Evolutionary conservation across 1,140 invertebrate genomes (phyloP).

Genomic region (Carposina sasakii): DNA sequence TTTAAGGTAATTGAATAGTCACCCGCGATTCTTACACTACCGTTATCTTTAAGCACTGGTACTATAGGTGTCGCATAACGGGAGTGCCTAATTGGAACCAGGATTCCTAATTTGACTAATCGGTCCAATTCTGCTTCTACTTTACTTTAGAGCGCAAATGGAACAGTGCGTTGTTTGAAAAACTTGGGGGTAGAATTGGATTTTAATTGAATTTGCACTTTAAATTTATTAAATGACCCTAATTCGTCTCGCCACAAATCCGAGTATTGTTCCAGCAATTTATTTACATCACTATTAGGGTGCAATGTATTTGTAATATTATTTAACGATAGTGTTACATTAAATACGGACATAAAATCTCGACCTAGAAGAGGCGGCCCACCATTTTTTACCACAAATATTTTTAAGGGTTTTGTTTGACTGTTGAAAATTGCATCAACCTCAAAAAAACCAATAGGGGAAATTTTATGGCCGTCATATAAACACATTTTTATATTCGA

Average conservation of each 20-base stretch:
- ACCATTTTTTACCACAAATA: slow-evolving; percentile 12
- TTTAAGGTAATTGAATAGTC: slow-evolving; percentile 31
- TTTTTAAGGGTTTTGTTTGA: neutral
- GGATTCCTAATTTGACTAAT: slow-evolving; percentile 25
- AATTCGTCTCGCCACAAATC: slow-evolving; percentile 26
- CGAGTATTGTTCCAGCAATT: slow-evolving; percentile 15
- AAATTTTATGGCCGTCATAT: neutral
- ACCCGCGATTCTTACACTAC: slow-evolving; percentile 25
- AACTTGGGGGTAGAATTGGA: slow-evolving; percentile 20
- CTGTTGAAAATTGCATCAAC: neutral
- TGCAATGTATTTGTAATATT: too few species aligned
- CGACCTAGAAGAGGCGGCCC: slow-evolving; percentile 28
- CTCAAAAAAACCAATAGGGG: neutral
- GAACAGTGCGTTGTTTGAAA: slow-evolving; percentile 30
- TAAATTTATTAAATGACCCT: slow-evolving; percentile 32
- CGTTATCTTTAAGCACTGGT: slow-evolving; percentile 27
- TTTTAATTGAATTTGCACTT: slow-evolving; percentile 26
- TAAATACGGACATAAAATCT: too few species aligned
- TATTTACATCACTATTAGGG: slow-evolving; percentile 6
- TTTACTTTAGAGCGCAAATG: slow-evolving; percentile 22
- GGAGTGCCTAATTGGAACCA: slow-evolving; percentile 18
- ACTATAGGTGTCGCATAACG: slow-evolving; percentile 33
- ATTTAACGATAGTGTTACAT: too few species aligned
- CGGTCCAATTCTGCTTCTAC: slow-evolving; percentile 22
- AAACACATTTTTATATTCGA: neutral